Evolutionary conservation across 2,888 invertebrate species (phyloP).

Genomic region (Elmis aenea): DNA sequence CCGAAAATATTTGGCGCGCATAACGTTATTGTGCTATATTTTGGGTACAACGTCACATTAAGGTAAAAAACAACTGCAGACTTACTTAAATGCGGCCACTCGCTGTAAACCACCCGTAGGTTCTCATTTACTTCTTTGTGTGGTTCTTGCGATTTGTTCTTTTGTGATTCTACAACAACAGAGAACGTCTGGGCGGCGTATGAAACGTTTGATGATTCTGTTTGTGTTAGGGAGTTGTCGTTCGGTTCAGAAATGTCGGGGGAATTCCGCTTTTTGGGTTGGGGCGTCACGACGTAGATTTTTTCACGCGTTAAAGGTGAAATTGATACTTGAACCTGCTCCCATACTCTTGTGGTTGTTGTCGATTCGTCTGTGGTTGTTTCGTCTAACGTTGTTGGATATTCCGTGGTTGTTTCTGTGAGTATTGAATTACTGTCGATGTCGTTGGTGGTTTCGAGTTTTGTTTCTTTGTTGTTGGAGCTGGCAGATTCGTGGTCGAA

Average conservation of each 20-base stretch:
- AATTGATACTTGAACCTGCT: slow-evolving; percentile 63
- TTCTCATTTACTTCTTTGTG: slow-evolving; percentile 13
- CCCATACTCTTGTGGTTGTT: slow-evolving; percentile 56
- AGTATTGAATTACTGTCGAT: slow-evolving; percentile 37
- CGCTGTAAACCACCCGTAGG: slow-evolving; percentile 40
- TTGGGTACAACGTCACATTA: too few relatives aligned
- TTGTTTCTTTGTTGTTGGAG: slow-evolving; percentile 32
- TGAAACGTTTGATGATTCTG: slow-evolving; percentile 40
- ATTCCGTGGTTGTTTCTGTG: slow-evolving; percentile 20
- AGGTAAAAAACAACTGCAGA: too few relatives aligned
- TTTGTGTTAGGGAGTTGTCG: slow-evolving; percentile 41
- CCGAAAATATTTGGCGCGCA: too few relatives aligned
- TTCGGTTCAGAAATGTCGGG: slow-evolving; percentile 33
- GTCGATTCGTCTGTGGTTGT: slow-evolving; percentile 16
- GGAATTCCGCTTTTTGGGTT: slow-evolving; percentile 50
- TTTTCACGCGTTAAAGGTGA: slow-evolving; percentile 75
- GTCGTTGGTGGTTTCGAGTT: slow-evolving; percentile 26
- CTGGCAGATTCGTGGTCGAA: slow-evolving; percentile 35
- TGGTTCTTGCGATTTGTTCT: slow-evolving; percentile 9
- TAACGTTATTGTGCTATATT: too few relatives aligned
- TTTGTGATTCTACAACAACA: slow-evolving; percentile 18
- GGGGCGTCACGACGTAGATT: slow-evolving; percentile 78
- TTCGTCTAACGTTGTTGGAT: slow-evolving; percentile 12
- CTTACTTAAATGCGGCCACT: slow-evolving; percentile 49
- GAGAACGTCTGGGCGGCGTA: slow-evolving; percentile 44